Conservation (phyloP, 2,113 vertebrate genomes). For the Amia ocellicauda region DNA sequence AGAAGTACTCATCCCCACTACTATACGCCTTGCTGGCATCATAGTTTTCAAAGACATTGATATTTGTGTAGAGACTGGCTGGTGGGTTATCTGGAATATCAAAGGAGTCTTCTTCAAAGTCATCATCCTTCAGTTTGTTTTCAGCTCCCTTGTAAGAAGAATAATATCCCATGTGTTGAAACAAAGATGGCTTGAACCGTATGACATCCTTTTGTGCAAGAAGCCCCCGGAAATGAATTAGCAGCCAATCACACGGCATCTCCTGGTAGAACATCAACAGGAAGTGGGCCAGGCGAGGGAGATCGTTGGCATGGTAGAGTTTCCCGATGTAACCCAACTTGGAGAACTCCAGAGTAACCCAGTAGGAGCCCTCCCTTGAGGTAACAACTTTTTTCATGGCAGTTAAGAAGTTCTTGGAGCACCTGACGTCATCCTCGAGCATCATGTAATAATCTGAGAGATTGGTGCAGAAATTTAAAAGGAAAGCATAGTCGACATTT, state of each 20-base stretch:
- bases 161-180: conserved; percentile 98
- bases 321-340: conserved; percentile 98
- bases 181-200: conserved; percentile 96
- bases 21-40: conserved; percentile 92
- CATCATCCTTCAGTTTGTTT: conserved; percentile 96
- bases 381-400: conserved; percentile 95
- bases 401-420: conserved; percentile 92
- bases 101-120: conserved; percentile 93
- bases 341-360: conserved; percentile 97
- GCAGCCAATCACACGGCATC: conserved; percentile 97
- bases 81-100: conserved; percentile 96
- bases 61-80: conserved; percentile 86
- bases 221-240: conserved; percentile 89
- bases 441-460: conserved; percentile 97
- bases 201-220: conserved; percentile 92
- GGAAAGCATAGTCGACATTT: conserved; percentile 86
- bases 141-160: conserved; percentile 94
- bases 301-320: conserved; percentile 80
- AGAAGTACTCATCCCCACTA: conserved; percentile 92
- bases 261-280: conserved; percentile 99
- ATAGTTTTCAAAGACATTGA: conserved; percentile 95
- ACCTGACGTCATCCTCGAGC: conserved; percentile 94
- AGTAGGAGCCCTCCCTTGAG: conserved; percentile 90
- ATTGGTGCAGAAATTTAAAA: conserved; percentile 95
- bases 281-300: conserved; percentile 91